Evolutionary conservation across 2,797 vertebrate species (phyloP).

Genomic region (Lacerta agilis): DNA sequence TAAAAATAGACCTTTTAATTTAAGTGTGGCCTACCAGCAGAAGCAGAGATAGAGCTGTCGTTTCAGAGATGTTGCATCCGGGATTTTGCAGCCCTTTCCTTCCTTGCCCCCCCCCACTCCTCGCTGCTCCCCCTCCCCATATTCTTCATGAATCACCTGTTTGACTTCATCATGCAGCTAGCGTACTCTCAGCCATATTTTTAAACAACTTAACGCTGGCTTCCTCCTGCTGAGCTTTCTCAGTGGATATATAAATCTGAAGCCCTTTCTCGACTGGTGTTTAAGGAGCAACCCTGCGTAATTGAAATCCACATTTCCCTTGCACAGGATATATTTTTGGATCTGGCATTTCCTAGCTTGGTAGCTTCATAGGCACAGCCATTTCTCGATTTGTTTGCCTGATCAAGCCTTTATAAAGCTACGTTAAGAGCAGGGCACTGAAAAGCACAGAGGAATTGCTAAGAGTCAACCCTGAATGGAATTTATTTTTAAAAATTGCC

Average conservation of each 20-base stretch:
- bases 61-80: constrained; percentile 24
- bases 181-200: not conserved
- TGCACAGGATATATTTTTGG: not conserved
- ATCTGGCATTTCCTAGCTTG: not conserved
- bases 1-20: constrained; percentile 47
- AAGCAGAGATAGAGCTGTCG: not conserved
- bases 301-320: constrained; percentile 18
- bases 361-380: not conserved
- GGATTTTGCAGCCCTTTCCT: not conserved
- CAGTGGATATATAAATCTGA: not conserved
- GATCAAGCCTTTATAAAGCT: not conserved
- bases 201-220: constrained; percentile 8
- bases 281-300: not conserved
- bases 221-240: constrained; percentile 19
- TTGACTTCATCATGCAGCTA: constrained; percentile 13
- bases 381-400: not conserved
- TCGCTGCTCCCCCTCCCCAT: not conserved
- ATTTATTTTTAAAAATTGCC: not conserved
- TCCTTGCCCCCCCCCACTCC: not conserved
- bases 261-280: fast-evolving
- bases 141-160: not conserved
- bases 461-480: too few species aligned
- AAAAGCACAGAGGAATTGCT: not conserved
- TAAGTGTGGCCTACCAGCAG: constrained; percentile 32
- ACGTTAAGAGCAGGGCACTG: not conserved